Evolutionary conservation across 2,797 vertebrate genomes (phyloP).

Genomic region (Neopelma chrysocephalum): DNA sequence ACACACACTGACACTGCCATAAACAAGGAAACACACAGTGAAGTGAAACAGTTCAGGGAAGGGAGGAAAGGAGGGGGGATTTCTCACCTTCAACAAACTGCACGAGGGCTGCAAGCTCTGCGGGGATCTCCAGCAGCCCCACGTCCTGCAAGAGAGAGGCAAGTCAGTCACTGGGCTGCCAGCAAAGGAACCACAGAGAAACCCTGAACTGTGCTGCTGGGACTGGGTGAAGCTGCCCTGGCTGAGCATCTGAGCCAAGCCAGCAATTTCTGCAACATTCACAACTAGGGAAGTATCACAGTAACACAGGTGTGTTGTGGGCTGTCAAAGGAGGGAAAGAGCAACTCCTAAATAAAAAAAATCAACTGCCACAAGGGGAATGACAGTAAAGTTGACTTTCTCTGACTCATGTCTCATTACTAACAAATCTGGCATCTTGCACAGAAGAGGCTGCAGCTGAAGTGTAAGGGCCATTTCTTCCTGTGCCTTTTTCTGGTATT

Average conservation of each 20-base stretch:
- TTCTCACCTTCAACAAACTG: conserved; percentile 78
- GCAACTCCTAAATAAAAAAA: neutral
- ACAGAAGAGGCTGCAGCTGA: neutral
- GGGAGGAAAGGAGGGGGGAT: neutral
- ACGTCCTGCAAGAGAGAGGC: conserved; percentile 80
- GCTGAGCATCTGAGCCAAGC: neutral
- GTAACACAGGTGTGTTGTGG: neutral
- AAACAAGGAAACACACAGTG: neutral
- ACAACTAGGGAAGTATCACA: neutral
- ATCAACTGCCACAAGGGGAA: neutral
- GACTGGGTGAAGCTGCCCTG: neutral
- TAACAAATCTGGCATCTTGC: neutral
- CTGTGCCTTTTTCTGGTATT: neutral
- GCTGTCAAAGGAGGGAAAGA: neutral
- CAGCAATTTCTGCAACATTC: neutral
- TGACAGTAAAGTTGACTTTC: neutral
- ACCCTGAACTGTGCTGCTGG: neutral
- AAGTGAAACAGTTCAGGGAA: neutral
- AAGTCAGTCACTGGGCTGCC: neutral
- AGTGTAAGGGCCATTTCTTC: neutral
- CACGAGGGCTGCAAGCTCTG: conserved; percentile 87
- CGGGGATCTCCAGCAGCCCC: conserved; percentile 90
- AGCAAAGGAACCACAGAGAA: neutral
- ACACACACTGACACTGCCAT: neutral
- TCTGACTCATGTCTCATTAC: neutral